A percentile compares a stretch with the other conserved stretches of the same genome.
Evolutionary conservation across 2,797 vertebrate species (phyloP).

Genomic region (Leptodactylus fallax): DNA sequence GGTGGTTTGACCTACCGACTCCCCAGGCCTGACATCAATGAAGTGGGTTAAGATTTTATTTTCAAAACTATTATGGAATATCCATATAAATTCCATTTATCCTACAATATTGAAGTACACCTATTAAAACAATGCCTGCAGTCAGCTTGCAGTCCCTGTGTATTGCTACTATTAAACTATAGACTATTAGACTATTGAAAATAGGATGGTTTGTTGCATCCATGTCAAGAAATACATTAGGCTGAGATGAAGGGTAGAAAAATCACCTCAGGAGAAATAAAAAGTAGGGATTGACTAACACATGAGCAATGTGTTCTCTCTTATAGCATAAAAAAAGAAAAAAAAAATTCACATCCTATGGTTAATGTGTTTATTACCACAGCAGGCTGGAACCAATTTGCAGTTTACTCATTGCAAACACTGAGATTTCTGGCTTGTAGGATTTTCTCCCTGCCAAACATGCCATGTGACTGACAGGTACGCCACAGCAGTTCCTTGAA

Average conservation of each 20-base stretch:
- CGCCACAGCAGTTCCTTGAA: not conserved
- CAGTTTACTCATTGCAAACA: conserved; percentile 42
- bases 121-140: too few relatives aligned
- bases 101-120: too few relatives aligned
- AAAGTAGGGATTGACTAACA: not conserved
- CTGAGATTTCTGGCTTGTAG: not conserved
- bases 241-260: not conserved
- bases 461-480: conserved; percentile 25
- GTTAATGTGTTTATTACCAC: conserved; percentile 46
- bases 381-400: conserved; percentile 35
- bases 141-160: not conserved
- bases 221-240: too few relatives aligned
- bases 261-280: not conserved
- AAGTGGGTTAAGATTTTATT: too few relatives aligned
- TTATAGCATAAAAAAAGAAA: not conserved
- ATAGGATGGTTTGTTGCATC: not conserved
- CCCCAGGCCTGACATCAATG: too few relatives aligned
- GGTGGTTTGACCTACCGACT: too few relatives aligned
- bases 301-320: conserved; percentile 1
- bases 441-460: conserved; percentile 30
- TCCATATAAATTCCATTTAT: too few relatives aligned
- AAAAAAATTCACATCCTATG: conserved; percentile 15
- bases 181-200: not conserved
- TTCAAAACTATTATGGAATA: too few relatives aligned
- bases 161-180: not conserved